phyloP scores from a whole-genome alignment of 2,888 invertebrate genomes.

The Apoderus coryli region DNA sequence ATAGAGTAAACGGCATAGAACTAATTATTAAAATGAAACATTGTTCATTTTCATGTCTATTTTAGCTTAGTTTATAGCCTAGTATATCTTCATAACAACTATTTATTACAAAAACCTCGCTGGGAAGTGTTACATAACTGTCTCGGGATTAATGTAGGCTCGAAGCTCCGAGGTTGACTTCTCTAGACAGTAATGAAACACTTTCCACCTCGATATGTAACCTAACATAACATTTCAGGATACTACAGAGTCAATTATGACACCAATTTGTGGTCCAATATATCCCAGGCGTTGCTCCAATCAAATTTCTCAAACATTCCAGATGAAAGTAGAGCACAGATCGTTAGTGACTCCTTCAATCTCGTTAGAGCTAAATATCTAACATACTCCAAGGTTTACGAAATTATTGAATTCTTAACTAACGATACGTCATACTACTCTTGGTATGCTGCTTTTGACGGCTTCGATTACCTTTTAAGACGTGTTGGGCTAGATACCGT shows the following conservation, averaged over 20 bases:
- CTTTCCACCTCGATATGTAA: too few species aligned
- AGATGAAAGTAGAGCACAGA: slow-evolving; percentile 55
- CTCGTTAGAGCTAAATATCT: slow-evolving; percentile 40
- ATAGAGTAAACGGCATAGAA: too few species aligned
- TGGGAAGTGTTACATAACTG: too few species aligned
- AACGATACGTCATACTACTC: slow-evolving; percentile 57
- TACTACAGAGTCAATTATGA: slow-evolving; percentile 53
- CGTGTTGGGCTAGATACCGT: slow-evolving; percentile 15
- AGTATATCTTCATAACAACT: too few species aligned
- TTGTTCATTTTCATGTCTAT: too few species aligned
- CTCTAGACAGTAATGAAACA: too few species aligned
- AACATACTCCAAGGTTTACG: slow-evolving; percentile 42
- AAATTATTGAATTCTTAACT: slow-evolving; percentile 50
- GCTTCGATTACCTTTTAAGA: slow-evolving; percentile 18
- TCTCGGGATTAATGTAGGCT: too few species aligned
- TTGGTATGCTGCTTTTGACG: slow-evolving; percentile 46
- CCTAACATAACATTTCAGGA: slow-evolving; percentile 33
- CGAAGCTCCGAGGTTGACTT: too few species aligned
- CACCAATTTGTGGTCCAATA: slow-evolving; percentile 45
- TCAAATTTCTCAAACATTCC: slow-evolving; percentile 38
- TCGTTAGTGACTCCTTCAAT: slow-evolving; percentile 59
- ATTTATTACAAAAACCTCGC: too few species aligned
- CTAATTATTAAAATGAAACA: too few species aligned
- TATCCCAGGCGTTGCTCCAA: slow-evolving; percentile 34
- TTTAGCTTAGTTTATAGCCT: too few species aligned